Evolutionary conservation across 64 coral and sea anemone species (phyloP), one percentile per base, ranked within the genome.

Genomic region (Platygyra sinensis): DNA sequence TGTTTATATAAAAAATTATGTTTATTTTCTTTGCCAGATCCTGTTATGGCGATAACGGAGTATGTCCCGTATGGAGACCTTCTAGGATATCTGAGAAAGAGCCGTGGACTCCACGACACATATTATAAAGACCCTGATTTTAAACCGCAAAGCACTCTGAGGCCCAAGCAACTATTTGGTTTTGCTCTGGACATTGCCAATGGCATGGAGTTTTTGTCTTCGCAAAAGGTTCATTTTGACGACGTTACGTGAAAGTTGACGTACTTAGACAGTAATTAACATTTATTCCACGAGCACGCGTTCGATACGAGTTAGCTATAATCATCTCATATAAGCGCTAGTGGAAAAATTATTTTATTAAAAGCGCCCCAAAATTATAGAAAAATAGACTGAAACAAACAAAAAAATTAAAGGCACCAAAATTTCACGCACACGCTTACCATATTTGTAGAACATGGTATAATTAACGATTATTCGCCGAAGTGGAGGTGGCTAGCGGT

Each of bases 71-170:
- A 86, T 51, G 95, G 95, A 46, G 95, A 97, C 36, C 79, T 97
- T 13, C 77, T 97, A 36, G 95, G 95, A 8, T 85, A 91, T 80
- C 36, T 97, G 27, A 67, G 95, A 61, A 90, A 93, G 50, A 97
- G 95, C 67, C 95, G 95, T 7, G 95, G 95, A 22, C 78, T 97
- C 14, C 55, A 31, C 36, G 95, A 97, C 51, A 97, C 85, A 2
- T 97, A 97, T 62, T 97, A 89, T 24, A 91, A 88, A 28, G 92
- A 97, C 72, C 91, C 92, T 20, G 95, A 97, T 14, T 87, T 94
- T 72, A 94, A 93, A 46, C 91, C 95, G 1, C 59, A 20, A 20
- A 97, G 88, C n/a, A 94, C 91, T 4, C 78, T 97, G 25, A 91
- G 76, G 1, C 29, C 95, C 16, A 51, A 88, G 14, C 95, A 97